Evolutionary conservation across 2,113 vertebrate genomes (phyloP).

Genomic region (Shinisaurus crocodilurus): DNA sequence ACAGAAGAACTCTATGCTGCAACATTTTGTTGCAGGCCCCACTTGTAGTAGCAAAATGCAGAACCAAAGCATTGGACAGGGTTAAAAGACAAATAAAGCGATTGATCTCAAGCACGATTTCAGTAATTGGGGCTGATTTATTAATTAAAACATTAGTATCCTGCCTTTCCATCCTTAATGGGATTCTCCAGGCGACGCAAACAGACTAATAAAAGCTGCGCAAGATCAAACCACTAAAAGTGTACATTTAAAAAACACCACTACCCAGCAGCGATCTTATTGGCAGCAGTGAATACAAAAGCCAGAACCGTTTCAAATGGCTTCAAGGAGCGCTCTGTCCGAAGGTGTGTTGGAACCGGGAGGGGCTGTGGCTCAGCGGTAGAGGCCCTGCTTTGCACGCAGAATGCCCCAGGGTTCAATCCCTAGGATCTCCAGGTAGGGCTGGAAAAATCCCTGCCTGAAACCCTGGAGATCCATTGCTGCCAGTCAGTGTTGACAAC

Average conservation of each 20-base stretch:
- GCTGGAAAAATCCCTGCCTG: too few species aligned
- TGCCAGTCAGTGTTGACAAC: neutral
- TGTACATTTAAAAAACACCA: neutral
- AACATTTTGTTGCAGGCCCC: neutral
- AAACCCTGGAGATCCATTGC: too few species aligned
- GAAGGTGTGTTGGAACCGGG: neutral
- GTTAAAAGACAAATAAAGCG: neutral
- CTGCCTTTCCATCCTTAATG: neutral
- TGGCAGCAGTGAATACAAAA: neutral
- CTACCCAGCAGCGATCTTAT: neutral
- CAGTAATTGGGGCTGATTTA: neutral
- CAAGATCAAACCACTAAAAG: neutral
- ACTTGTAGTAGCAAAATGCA: neutral
- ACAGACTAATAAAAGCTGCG: neutral
- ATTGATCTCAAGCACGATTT: neutral
- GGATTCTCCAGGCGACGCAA: neutral
- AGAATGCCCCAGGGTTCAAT: too few species aligned
- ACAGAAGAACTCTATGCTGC: neutral
- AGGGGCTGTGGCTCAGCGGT: too few species aligned
- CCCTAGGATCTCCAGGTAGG: too few species aligned
- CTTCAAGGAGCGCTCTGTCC: neutral
- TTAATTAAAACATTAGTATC: neutral
- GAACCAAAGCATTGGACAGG: neutral
- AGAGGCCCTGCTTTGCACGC: too few species aligned
- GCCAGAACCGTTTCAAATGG: neutral